Evolutionary conservation across 2,888 invertebrate species (phyloP), one percentile per base, ranked within the genome.

Genomic region (Cordilura impudica): DNA sequence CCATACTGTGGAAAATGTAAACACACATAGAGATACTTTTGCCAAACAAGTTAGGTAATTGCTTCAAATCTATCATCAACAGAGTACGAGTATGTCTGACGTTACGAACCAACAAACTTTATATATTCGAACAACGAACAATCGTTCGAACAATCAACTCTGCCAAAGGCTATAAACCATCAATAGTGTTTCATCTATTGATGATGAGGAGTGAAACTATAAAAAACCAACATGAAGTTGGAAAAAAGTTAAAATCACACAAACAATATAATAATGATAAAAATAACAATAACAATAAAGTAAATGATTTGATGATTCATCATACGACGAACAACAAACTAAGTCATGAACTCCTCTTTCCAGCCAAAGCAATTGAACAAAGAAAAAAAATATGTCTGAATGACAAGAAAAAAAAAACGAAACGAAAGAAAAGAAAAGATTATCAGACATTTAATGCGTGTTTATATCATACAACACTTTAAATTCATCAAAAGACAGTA

Each of bases 251-350:
- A 23, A 39, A 43, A 45, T 5, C 26, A 7, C 47, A 63, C 47
- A 58, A 74, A 58, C 43, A 1, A 23, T 21, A 29, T 18, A 65
- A 76, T 60, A 60, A 54, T 47, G 54, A 56, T 51, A 35, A 49
- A 49, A 65, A 35, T 49, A 61, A 67, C 4, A 47, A 65, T 56
- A 56, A 58, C 45, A 67, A 74, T 67, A 67, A 67, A 58, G 8
- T 23, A 60, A 78, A 74, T 70, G 29, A 60, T 60, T 49, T 66
- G 71, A 71, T 79, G 78, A 79, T 31, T 74, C 74, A 78, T 74
- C 51, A 19, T 31, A n/a, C n/a, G 16, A 54, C 21, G 8, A 43
- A 31, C 26, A 39, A 26, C 39, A 31, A 47, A 61, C 23, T n/a
- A 63, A 43, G 23, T 45, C 49, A 35, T 54, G 63, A 73, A 71